These are phyloP conservation scores for Bombus vancouverensis DNA, from an alignment of 1,140 invertebrate species.

Conservation along the genomic window DNA sequence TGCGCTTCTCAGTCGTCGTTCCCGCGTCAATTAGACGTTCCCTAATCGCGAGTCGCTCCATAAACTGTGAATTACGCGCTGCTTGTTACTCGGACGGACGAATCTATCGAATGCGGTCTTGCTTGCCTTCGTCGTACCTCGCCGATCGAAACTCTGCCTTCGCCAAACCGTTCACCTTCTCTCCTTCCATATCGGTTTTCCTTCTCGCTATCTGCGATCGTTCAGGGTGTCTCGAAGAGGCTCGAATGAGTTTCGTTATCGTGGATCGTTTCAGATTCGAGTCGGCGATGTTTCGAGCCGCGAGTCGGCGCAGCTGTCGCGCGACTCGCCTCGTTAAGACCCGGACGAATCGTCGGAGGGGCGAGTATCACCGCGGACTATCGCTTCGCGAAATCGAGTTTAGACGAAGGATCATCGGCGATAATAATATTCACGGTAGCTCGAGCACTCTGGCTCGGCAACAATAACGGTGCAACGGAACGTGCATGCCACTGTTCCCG, in stretches of 20 bases:
- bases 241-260: no score
- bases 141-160: not conserved
- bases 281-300: not conserved
- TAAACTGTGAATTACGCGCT: conserved; percentile 67
- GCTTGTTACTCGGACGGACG: conserved; percentile 27
- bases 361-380: not conserved
- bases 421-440: conserved; percentile 70
- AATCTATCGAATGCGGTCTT: not conserved
- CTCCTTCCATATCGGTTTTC: no score
- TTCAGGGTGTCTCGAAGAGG: no score
- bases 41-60: conserved; percentile 71
- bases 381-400: not conserved
- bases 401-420: conserved; percentile 55
- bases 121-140: not conserved
- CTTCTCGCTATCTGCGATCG: no score
- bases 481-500: conserved; percentile 74
- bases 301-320: conserved; percentile 32
- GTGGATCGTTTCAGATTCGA: not conserved
- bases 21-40: conserved; percentile 75
- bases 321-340: not conserved
- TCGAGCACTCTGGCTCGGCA: conserved; percentile 55
- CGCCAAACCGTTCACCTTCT: no score
- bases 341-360: not conserved
- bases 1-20: conserved; percentile 59
- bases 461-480: conserved; percentile 74